Percentiles rank a stretch among this genome's conserved stretches.
These are phyloP conservation scores for Allolobophora icterica DNA, from an alignment of 2,888 invertebrate genomes.

Conservation along the genomic window DNA sequence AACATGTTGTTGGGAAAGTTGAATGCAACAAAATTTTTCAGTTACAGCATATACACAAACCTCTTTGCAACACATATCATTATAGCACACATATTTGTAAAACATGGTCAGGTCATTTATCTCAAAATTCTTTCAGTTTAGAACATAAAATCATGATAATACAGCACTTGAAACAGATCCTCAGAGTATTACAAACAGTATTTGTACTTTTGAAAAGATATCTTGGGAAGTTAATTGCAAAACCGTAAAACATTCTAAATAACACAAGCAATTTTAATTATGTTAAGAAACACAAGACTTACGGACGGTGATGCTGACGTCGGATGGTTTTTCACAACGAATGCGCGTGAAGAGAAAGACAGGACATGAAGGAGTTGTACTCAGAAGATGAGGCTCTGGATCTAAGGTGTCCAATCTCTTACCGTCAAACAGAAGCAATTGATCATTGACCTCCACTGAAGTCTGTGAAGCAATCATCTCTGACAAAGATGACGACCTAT, in stretches of 20 bases:
- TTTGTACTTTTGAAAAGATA: not conserved
- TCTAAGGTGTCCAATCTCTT: not conserved
- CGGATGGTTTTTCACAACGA: not conserved
- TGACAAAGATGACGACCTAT: not conserved
- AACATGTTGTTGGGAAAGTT: not conserved
- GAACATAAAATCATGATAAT: not conserved
- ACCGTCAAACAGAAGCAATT: not conserved
- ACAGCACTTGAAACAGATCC: not conserved
- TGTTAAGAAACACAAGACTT: not conserved
- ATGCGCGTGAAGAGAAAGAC: not conserved
- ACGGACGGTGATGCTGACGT: not conserved
- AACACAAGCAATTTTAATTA: not conserved
- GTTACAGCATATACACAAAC: not conserved
- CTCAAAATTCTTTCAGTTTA: not conserved
- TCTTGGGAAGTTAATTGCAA: not conserved
- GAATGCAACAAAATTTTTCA: not conserved
- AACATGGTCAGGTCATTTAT: not conserved
- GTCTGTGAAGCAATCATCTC: conserved; percentile 17
- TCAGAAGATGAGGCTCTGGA: not conserved
- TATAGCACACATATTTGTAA: not conserved
- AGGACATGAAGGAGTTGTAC: not conserved
- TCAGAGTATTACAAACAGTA: not conserved
- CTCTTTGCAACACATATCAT: not conserved
- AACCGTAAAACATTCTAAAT: not conserved
- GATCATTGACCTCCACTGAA: not conserved